Conservation (phyloP, 2,113 vertebrate species). For the Solenodon paradoxus region DNA sequence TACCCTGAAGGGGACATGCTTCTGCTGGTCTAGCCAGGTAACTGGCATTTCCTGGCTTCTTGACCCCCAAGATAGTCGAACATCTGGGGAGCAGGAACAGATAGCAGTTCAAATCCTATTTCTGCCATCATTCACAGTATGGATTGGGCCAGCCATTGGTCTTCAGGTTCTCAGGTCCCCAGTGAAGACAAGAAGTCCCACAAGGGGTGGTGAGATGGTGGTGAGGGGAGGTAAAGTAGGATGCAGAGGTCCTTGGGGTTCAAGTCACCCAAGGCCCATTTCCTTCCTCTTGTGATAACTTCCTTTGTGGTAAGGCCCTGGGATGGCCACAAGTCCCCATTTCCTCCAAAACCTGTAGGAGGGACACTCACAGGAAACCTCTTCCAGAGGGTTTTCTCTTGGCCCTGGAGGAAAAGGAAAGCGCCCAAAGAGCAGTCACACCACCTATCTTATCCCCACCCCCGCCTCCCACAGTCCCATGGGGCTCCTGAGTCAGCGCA, state of each 20-base stretch:
- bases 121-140: neutral
- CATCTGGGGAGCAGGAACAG: neutral
- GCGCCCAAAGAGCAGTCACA: neutral
- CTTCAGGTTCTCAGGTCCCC: neutral
- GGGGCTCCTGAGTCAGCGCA: constrained; percentile 52
- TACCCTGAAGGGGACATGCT: neutral
- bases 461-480: neutral
- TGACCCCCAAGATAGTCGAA: neutral
- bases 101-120: neutral
- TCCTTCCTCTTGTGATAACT: neutral
- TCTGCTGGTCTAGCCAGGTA: neutral
- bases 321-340: neutral
- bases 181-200: neutral
- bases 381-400: constrained; percentile 49
- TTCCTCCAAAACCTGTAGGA: neutral
- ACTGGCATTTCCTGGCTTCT: constrained; percentile 5
- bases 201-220: neutral
- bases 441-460: neutral
- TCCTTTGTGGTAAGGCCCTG: neutral
- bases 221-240: neutral
- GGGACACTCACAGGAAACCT: neutral
- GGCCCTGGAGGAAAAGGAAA: neutral
- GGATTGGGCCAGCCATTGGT: neutral
- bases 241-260: neutral
- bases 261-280: neutral